These are phyloP conservation scores for Dolichoris vasculosae DNA, from an alignment of 1,140 invertebrate species.

Conservation along the genomic window DNA sequence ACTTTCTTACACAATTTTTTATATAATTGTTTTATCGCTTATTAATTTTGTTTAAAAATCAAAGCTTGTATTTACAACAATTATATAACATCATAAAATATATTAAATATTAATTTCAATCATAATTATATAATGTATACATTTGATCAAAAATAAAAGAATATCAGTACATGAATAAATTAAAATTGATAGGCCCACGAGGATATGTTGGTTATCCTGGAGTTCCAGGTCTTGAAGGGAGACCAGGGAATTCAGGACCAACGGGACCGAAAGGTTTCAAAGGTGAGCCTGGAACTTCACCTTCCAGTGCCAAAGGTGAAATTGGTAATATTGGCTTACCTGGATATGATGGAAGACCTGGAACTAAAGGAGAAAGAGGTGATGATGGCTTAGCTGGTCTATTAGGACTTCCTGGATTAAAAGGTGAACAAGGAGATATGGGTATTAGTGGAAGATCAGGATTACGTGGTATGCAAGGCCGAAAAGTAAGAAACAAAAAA, in stretches of 20 bases:
- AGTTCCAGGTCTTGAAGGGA: constrained; percentile 71
- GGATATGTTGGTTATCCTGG: constrained; percentile 71
- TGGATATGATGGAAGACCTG: constrained; percentile 69
- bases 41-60: too few species aligned
- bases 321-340: constrained; percentile 70
- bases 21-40: neutral
- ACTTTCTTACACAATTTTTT: neutral
- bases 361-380: constrained; percentile 69
- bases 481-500: constrained; percentile 59
- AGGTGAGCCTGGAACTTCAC: constrained; percentile 63
- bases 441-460: constrained; percentile 76
- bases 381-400: constrained; percentile 60
- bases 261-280: constrained; percentile 73
- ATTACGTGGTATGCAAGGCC: constrained; percentile 68
- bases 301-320: constrained; percentile 73
- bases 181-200: constrained; percentile 56
- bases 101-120: too few species aligned
- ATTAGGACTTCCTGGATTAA: constrained; percentile 63
- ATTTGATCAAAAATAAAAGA: too few species aligned
- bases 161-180: neutral
- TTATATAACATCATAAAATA: too few species aligned
- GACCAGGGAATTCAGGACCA: constrained; percentile 72
- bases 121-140: too few species aligned
- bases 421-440: constrained; percentile 73
- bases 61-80: too few species aligned